These are phyloP conservation scores for Propsilocerus akamusi DNA, from an alignment of 1,140 invertebrate species.

Conservation along the genomic window DNA sequence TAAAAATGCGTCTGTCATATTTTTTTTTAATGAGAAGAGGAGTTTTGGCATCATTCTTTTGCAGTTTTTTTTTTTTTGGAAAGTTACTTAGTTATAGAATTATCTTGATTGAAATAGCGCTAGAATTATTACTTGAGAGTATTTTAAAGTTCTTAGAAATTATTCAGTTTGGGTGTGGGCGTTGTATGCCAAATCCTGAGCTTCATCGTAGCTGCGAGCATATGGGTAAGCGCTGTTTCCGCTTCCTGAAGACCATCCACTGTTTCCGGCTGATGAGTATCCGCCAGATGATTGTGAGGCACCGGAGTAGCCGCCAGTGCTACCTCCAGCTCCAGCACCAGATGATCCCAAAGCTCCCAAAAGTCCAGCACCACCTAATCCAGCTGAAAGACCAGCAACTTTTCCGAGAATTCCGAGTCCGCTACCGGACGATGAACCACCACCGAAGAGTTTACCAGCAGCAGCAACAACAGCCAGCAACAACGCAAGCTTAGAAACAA, in stretches of 20 bases:
- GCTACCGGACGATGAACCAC: conserved; percentile 17
- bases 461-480: conserved; percentile 42
- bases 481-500: conserved; percentile 55
- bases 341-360: not conserved
- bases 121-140: too few species aligned
- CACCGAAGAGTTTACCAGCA: conserved; percentile 42
- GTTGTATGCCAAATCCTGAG: conserved; percentile 40
- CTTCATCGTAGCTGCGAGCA: conserved; percentile 31
- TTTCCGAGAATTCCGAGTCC: conserved; percentile 22
- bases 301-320: conserved; percentile 9
- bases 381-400: conserved; percentile 9
- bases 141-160: too few species aligned
- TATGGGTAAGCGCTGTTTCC: conserved; percentile 30
- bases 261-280: conserved; percentile 14
- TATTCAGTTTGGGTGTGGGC: conserved; percentile 23
- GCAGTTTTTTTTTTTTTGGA: too few species aligned
- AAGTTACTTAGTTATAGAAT: too few species aligned
- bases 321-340: conserved; percentile 8
- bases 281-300: conserved; percentile 10
- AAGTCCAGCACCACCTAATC: not conserved
- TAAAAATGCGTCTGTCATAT: too few species aligned
- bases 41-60: too few species aligned
- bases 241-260: conserved; percentile 24
- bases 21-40: too few species aligned
- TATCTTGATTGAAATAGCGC: too few species aligned